Conservation (phyloP, 1,140 invertebrate genomes). For the Drosophila virilis region DNA sequence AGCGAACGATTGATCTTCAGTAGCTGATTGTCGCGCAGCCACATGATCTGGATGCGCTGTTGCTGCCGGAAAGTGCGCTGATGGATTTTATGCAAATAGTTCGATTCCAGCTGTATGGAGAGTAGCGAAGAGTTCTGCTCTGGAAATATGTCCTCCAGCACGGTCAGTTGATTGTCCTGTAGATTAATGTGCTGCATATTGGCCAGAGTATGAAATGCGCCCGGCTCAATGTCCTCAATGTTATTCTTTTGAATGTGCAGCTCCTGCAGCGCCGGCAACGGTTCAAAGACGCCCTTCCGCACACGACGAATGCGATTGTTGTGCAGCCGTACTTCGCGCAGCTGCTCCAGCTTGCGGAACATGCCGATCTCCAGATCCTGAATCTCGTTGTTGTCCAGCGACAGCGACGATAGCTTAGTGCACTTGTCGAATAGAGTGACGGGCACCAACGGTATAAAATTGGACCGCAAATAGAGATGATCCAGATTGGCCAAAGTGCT, state of each 20-base stretch:
- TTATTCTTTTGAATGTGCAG: slow-evolving; percentile 94
- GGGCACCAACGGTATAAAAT: slow-evolving; percentile 92
- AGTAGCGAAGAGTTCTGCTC: slow-evolving; percentile 89
- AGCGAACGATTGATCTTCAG: slow-evolving; percentile 89
- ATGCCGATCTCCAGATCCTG: slow-evolving; percentile 91
- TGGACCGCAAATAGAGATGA: slow-evolving; percentile 93
- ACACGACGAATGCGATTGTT: slow-evolving; percentile 92
- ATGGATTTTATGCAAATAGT: slow-evolving; percentile 91
- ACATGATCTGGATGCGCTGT: slow-evolving; percentile 92
- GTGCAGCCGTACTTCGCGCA: slow-evolving; percentile 93
- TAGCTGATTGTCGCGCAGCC: slow-evolving; percentile 93
- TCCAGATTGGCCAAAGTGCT: slow-evolving; percentile 89
- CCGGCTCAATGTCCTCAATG: slow-evolving; percentile 92
- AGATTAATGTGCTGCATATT: slow-evolving; percentile 95
- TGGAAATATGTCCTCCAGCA: slow-evolving; percentile 92
- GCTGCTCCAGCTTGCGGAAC: slow-evolving; percentile 89
- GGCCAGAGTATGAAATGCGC: slow-evolving; percentile 91
- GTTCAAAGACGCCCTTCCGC: slow-evolving; percentile 91
- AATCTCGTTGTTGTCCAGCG: slow-evolving; percentile 96
- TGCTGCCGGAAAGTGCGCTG: slow-evolving; percentile 91
- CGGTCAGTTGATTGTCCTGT: slow-evolving; percentile 91
- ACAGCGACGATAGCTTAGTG: slow-evolving; percentile 91
- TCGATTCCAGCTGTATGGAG: slow-evolving; percentile 94
- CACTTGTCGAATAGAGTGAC: slow-evolving; percentile 90
- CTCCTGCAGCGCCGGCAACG: slow-evolving; percentile 91